Percentiles rank a stretch among this genome's conserved stretches.
These are phyloP conservation scores for Carduelis carduelis DNA, from an alignment of 2,797 vertebrate genomes.

Conservation along the genomic window DNA sequence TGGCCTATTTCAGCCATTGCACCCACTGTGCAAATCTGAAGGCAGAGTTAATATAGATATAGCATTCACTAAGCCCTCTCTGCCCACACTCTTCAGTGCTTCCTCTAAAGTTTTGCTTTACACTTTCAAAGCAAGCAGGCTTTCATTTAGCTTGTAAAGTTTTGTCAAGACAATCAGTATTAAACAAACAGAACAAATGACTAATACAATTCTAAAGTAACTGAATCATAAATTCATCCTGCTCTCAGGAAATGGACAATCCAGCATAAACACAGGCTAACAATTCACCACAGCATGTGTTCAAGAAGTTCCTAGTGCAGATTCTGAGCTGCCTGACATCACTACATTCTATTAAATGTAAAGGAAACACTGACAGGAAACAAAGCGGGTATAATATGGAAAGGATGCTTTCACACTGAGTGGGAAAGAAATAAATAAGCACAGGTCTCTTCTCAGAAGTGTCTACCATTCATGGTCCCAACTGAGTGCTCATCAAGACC, in stretches of 20 bases:
- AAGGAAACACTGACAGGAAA: background rate
- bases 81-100: background rate
- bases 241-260: background rate
- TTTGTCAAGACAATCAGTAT: background rate
- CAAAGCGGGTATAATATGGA: background rate
- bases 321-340: background rate
- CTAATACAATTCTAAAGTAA: background rate
- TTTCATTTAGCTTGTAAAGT: background rate
- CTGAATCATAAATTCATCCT: background rate
- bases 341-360: background rate
- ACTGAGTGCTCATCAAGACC: background rate
- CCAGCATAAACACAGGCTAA: background rate
- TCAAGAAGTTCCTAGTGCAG: background rate
- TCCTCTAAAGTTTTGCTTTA: background rate
- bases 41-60: background rate
- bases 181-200: background rate
- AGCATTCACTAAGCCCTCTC: background rate
- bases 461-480: background rate
- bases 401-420: background rate
- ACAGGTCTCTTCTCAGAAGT: background rate
- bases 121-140: background rate
- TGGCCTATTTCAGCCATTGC: background rate
- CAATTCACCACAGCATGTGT: background rate
- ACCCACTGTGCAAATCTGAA: background rate
- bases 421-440: background rate